Conservation (phyloP, 2,113 vertebrate species). For the Bufo gargarizans region DNA sequence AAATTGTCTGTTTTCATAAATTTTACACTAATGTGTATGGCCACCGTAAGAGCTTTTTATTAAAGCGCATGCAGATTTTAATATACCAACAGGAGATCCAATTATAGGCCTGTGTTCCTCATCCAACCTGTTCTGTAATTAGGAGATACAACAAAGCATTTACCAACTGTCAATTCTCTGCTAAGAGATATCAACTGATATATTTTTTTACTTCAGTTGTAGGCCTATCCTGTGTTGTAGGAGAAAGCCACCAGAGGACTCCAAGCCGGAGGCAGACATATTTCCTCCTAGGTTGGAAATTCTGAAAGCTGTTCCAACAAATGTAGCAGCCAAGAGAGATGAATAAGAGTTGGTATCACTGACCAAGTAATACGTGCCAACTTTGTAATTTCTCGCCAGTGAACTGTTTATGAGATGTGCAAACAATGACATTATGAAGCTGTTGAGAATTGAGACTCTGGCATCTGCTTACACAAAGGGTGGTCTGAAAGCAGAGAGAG, state of each 20-base stretch:
- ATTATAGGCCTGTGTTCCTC: not conserved
- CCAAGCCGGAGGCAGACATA: slow-evolving; percentile 6
- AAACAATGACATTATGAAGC: slow-evolving; percentile 59
- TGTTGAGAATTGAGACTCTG: slow-evolving; percentile 55
- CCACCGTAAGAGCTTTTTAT: not conserved
- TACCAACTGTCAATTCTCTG: not conserved
- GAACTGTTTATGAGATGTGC: slow-evolving; percentile 52
- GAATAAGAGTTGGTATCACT: slow-evolving; percentile 45
- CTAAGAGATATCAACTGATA: slow-evolving; percentile 5
- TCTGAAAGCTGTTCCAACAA: slow-evolving; percentile 11
- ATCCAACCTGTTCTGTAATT: not conserved
- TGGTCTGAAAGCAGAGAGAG: slow-evolving; percentile 49
- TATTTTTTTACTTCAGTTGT: not conserved
- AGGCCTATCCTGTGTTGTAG: not conserved
- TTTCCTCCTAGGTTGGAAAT: slow-evolving; percentile 22
- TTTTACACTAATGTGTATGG: too few species aligned
- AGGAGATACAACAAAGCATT: not conserved
- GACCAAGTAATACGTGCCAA: slow-evolving; percentile 50
- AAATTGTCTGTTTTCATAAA: too few species aligned
- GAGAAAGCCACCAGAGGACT: slow-evolving; percentile 14
- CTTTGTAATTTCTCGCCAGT: slow-evolving; percentile 52
- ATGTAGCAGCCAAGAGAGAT: slow-evolving; percentile 40
- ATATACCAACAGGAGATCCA: not conserved
- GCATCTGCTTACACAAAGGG: slow-evolving; percentile 58
- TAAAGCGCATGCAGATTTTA: not conserved